Evolutionary conservation across 2,113 vertebrate genomes (phyloP).

Genomic region (Semnopithecus entellus): DNA sequence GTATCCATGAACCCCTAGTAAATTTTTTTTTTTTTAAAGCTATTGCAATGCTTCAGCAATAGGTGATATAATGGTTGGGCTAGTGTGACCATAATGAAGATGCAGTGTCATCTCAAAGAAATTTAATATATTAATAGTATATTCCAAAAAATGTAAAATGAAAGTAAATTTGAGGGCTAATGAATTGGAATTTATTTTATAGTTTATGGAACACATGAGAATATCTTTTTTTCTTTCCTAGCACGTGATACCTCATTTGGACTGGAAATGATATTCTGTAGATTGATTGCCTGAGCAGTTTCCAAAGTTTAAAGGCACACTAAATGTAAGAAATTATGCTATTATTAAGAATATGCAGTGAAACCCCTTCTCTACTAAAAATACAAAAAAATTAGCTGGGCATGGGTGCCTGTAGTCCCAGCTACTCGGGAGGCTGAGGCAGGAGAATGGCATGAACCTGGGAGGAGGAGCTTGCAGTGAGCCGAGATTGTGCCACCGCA

Average conservation of each 20-base stretch:
- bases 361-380: no score
- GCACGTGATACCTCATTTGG: background rate
- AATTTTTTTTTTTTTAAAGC: no score
- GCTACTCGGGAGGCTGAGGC: no score
- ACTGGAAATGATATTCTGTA: background rate
- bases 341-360: background rate
- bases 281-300: background rate
- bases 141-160: slow-evolving; percentile 10
- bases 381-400: no score
- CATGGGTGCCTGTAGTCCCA: no score
- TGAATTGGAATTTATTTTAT: slow-evolving; percentile 28
- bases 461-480: no score
- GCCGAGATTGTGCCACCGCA: no score
- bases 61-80: no score
- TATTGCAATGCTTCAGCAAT: no score
- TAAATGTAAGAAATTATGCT: background rate
- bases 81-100: no score
- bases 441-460: no score
- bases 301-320: background rate
- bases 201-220: background rate
- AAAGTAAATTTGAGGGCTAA: background rate
- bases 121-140: background rate
- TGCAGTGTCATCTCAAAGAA: background rate
- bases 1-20: no score
- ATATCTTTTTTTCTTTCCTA: background rate